Percentiles rank a stretch among this genome's conserved stretches.
These are phyloP conservation scores for Myotis findleyi DNA, from an alignment of 2,797 vertebrate genomes.

Conservation along the genomic window DNA sequence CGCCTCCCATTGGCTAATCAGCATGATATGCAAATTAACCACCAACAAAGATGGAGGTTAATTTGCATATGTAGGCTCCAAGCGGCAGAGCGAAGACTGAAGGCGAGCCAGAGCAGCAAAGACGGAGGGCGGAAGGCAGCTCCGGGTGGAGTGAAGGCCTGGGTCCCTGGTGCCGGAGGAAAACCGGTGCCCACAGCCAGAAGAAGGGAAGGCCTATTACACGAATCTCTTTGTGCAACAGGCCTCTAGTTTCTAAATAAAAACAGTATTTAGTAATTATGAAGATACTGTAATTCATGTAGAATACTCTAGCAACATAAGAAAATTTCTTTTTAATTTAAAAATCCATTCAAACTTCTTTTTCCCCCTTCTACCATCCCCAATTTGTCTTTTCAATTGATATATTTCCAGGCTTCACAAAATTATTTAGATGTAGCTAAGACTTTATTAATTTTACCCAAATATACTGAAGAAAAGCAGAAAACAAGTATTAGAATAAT, in stretches of 20 bases:
- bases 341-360: neutral
- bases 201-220: too few species aligned
- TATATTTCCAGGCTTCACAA: neutral
- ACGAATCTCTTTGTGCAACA: too few species aligned
- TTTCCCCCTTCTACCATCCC: neutral
- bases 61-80: too few species aligned
- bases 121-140: too few species aligned
- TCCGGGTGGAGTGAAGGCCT: too few species aligned
- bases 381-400: neutral
- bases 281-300: neutral
- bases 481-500: neutral
- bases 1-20: too few species aligned
- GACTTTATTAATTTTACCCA: slow-evolving; percentile 10
- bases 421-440: neutral
- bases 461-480: neutral
- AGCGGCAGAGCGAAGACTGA: too few species aligned
- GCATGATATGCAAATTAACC: too few species aligned
- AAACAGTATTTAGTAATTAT: neutral
- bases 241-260: neutral
- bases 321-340: neutral
- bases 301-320: slow-evolving; percentile 24
- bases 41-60: too few species aligned
- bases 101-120: too few species aligned
- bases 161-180: too few species aligned
- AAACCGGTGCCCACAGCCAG: too few species aligned